A percentile compares a stretch with the other conserved stretches of the same genome.
phyloP scores from a whole-genome alignment of 2,888 invertebrate genomes.

The Nineta flava region DNA sequence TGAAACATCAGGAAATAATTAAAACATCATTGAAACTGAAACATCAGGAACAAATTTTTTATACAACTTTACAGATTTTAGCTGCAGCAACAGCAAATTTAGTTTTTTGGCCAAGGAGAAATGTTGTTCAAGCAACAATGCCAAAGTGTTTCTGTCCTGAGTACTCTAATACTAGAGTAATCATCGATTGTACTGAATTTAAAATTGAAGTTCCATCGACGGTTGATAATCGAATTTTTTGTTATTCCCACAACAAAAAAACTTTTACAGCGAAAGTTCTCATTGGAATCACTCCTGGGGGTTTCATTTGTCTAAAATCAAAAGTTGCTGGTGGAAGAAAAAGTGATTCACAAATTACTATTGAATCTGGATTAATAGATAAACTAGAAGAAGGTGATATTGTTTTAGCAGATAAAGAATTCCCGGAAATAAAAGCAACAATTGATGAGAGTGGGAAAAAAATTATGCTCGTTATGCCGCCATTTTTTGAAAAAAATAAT shows the following conservation, averaged over 20 bases:
- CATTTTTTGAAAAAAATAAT: constrained; percentile 7
- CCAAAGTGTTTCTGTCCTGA: constrained; percentile 6
- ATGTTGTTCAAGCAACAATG: constrained; percentile 7
- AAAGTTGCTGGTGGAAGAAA: constrained; percentile 11
- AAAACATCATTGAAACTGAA: too few species aligned
- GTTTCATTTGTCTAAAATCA: constrained; percentile 11
- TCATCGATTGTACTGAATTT: constrained; percentile 9
- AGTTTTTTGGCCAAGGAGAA: constrained; percentile 5
- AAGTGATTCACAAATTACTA: constrained; percentile 11
- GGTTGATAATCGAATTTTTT: constrained; percentile 6
- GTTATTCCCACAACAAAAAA: constrained; percentile 10
- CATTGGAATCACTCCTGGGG: constrained; percentile 12
- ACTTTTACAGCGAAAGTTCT: constrained; percentile 11
- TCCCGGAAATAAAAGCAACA: constrained; percentile 7
- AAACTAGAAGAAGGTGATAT: constrained; percentile 8
- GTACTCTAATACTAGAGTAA: constrained; percentile 7
- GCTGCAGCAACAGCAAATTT: constrained; percentile 9
- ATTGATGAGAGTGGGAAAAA: constrained; percentile 8
- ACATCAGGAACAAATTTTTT: constrained; percentile 13
- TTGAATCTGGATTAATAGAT: constrained; percentile 9
- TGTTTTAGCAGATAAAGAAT: constrained; percentile 10
- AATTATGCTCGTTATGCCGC: constrained; percentile 8
- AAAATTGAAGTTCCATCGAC: constrained; percentile 5
- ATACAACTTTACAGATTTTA: constrained; percentile 7
- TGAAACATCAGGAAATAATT: too few species aligned